A percentile compares a stretch with the other conserved stretches of the same genome.
Evolutionary conservation across 2,888 invertebrate species (phyloP).

Genomic region (Ochlodes sylvanus): DNA sequence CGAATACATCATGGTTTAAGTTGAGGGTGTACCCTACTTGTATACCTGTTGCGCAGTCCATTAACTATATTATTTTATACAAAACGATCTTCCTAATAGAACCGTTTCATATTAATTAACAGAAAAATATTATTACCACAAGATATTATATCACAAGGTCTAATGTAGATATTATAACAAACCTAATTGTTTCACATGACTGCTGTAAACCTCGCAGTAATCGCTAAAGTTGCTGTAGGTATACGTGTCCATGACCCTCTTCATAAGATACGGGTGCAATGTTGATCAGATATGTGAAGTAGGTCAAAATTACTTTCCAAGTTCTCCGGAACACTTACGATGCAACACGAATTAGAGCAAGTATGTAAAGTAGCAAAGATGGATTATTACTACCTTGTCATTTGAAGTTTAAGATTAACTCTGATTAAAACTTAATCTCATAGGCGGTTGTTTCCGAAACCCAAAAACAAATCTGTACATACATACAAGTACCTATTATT

Average conservation of each 20-base stretch:
- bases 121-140: neutral
- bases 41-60: too few species aligned
- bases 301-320: constrained; percentile 8
- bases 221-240: neutral
- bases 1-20: too few species aligned
- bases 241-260: neutral
- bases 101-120: neutral
- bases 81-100: too few species aligned
- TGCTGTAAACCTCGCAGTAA: neutral
- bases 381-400: neutral
- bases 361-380: neutral
- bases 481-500: too few species aligned
- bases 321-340: constrained; percentile 4
- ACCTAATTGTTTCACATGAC: neutral
- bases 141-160: too few species aligned
- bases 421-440: too few species aligned
- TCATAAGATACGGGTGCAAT: neutral
- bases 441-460: neutral
- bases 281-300: neutral
- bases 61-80: too few species aligned
- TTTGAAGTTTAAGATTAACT: neutral
- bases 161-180: too few species aligned
- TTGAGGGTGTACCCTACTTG: too few species aligned
- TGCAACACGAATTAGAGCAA: neutral
- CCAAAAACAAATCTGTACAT: too few species aligned